Conservation (phyloP, 2,888 invertebrate species). For the Spilosoma lubricipeda region DNA sequence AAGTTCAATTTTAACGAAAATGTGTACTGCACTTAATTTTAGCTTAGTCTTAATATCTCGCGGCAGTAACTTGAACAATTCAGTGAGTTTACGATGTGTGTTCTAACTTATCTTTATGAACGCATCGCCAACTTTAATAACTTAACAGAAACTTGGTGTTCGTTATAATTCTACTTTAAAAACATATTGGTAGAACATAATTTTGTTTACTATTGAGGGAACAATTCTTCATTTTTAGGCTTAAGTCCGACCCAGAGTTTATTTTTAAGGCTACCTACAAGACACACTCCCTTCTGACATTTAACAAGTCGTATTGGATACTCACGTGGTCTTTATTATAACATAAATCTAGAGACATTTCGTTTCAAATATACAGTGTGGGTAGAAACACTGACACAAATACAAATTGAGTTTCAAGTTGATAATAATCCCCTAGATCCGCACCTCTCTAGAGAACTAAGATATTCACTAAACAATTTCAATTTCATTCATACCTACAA, state of each 20-base stretch:
- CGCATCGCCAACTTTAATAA: conserved; percentile 28
- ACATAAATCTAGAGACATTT: background rate
- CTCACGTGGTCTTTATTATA: background rate
- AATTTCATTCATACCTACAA: background rate
- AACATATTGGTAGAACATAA: background rate
- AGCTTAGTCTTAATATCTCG: conserved; percentile 14
- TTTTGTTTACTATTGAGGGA: background rate
- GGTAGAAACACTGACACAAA: background rate
- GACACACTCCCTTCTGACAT: background rate
- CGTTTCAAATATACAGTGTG: background rate
- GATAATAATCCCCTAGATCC: background rate
- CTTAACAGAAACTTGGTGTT: conserved; percentile 13
- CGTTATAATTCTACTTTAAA: background rate
- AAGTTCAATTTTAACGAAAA: conserved; percentile 31
- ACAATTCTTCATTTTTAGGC: background rate
- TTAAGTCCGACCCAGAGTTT: background rate
- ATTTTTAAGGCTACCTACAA: background rate
- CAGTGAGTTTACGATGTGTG: conserved; percentile 44
- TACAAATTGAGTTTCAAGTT: background rate
- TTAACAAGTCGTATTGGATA: background rate
- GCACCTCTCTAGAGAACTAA: background rate
- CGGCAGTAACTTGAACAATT: conserved; percentile 40
- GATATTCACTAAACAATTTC: background rate
- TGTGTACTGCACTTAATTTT: conserved; percentile 26
- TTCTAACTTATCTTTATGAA: conserved; percentile 32